Conservation (phyloP, 1,140 invertebrate species). For the Xylocopa sonorina region DNA sequence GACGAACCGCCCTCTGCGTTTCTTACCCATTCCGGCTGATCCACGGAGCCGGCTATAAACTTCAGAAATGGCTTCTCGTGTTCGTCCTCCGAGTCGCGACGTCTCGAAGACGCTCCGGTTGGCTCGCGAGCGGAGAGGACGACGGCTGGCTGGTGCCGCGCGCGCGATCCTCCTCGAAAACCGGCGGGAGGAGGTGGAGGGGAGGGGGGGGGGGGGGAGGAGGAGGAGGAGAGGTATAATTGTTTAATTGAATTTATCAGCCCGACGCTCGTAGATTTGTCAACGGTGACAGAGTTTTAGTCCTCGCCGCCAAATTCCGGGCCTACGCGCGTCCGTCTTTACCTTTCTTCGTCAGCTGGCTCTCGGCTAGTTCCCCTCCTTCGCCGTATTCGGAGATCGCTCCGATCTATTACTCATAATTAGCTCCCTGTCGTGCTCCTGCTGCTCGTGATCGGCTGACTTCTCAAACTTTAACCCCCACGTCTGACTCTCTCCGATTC, state of each 20-base stretch:
- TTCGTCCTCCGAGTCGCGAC: slow-evolving; percentile 42
- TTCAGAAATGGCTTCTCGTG: slow-evolving; percentile 70
- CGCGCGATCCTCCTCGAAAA: slow-evolving; percentile 3
- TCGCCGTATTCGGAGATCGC: not conserved
- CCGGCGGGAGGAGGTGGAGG: not conserved
- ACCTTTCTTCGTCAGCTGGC: slow-evolving; percentile 12
- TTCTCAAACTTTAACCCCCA: not conserved
- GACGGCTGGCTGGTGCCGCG: not conserved
- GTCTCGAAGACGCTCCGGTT: slow-evolving; percentile 26
- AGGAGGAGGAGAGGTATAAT: slow-evolving; percentile 68
- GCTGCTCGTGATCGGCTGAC: not conserved
- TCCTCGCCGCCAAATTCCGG: slow-evolving; percentile 40
- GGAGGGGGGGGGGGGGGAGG: slow-evolving; percentile 5
- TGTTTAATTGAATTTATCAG: slow-evolving; percentile 81
- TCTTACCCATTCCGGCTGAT: slow-evolving; percentile 65
- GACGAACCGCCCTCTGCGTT: slow-evolving; percentile 74
- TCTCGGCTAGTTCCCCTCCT: not conserved
- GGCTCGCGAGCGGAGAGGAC: slow-evolving; percentile 34
- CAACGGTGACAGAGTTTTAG: slow-evolving; percentile 65
- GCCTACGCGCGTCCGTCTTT: slow-evolving; percentile 44
- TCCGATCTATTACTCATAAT: slow-evolving; percentile 57
- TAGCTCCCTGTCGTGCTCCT: not conserved
- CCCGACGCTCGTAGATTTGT: slow-evolving; percentile 68
- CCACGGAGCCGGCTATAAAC: slow-evolving; percentile 78
- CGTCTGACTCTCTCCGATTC: not conserved